Evolutionary conservation across 64 coral and sea anemone genomes (phyloP), one percentile per base, ranked within the genome.

Genomic region (Stylophora pistillata): DNA sequence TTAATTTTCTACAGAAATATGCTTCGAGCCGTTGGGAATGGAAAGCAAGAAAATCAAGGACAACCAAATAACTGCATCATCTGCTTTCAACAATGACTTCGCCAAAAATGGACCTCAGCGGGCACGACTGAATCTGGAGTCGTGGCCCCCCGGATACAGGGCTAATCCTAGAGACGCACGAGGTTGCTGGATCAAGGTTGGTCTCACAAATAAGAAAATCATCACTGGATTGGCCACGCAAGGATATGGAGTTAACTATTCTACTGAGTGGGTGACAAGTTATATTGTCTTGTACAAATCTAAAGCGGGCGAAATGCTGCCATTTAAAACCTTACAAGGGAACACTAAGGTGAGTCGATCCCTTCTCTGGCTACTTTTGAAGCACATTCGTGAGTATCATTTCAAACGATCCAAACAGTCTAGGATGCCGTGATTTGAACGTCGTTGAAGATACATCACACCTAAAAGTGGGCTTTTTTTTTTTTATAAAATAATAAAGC

Each of bases 161-260:
- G 86, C 72, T 61, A 29, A 88, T n/a, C 71, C 71, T 60, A 16
- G 2, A 58, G 27, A 55, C 12, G 29, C 16, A 9, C 15, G 77
- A 0, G 55, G 53, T 12, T 23, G 28, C 0, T 88, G 86, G 86
- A 61, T 88, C 3, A 88, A 47, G 73, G 74, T 88, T 21, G 57
- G 77, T 29, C 30, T 88, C 6, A 73, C 25, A 57, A 57, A 73
- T 16, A 26, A 74, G 13, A 76, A 74, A 56, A 21, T 88, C 17
- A 58, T 88, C 18, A 88, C 86, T 32, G 86, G 86, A 17, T 76
- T 88, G 34, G 72, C 86, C 5, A 88, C 86, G 10, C 86, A 88
- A 30, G 86, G 86, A 13, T 77, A 88, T 77, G 86, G 86, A 15
- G 86, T 33, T 20, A 88, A 30, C 6, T 58, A 26, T 13, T 53